Conservation (phyloP, 1,140 invertebrate species). For the Apis florea region DNA sequence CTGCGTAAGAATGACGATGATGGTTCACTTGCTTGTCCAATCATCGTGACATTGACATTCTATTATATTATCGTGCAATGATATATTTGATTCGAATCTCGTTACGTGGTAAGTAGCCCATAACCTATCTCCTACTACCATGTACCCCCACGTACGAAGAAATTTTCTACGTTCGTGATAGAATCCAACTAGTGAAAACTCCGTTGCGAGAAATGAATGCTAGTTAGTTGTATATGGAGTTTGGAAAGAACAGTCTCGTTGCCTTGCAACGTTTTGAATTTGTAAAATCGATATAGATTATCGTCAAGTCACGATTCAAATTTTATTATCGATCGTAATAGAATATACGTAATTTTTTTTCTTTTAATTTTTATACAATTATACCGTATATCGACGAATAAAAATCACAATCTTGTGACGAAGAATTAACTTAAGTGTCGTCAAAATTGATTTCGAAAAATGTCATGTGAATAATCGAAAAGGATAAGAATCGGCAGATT, state of each 20-base stretch:
- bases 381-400: not conserved
- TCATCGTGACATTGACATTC: conserved; percentile 48
- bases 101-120: conserved; percentile 72
- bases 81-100: conserved; percentile 40
- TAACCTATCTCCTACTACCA: conserved; percentile 70
- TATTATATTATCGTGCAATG: conserved; percentile 17
- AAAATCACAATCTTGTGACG: not conserved
- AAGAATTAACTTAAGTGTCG: not conserved
- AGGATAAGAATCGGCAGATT: conserved; percentile 15
- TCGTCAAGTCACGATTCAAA: no score
- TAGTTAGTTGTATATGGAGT: conserved; percentile 70
- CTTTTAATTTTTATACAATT: not conserved
- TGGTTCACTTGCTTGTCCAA: conserved; percentile 22
- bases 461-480: conserved; percentile 37
- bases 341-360: no score
- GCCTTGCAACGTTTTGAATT: not conserved
- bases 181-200: conserved; percentile 74
- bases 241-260: conserved; percentile 56
- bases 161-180: conserved; percentile 71
- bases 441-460: conserved; percentile 26
- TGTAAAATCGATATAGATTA: not conserved
- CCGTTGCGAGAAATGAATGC: conserved; percentile 56
- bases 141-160: conserved; percentile 73
- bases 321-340: no score
- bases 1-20: not conserved